These are phyloP conservation scores for Prunella fulvescens DNA, from an alignment of 2,113 vertebrate genomes.

Conservation along the genomic window DNA sequence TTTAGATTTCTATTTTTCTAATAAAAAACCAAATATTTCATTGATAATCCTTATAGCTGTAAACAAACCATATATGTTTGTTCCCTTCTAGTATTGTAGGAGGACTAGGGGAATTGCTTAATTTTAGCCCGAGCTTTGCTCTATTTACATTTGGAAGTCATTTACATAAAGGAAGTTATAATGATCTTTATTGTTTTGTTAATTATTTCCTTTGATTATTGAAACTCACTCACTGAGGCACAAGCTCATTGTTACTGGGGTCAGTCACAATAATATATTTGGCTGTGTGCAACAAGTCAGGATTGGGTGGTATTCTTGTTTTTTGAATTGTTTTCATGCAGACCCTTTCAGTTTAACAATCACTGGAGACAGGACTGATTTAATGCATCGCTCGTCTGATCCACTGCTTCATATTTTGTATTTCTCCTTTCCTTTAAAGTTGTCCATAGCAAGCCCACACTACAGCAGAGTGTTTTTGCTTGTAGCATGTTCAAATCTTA, in stretches of 20 bases:
- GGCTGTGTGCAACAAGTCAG: background rate
- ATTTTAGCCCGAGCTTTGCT: conserved; percentile 37
- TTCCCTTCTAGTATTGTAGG: background rate
- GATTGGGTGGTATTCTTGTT: background rate
- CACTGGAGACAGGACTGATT: background rate
- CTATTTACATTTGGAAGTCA: conserved; percentile 44
- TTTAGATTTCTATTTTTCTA: background rate
- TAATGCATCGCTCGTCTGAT: background rate
- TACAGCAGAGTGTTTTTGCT: background rate
- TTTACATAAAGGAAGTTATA: conserved; percentile 51
- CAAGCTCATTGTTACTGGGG: background rate
- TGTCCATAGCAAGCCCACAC: background rate
- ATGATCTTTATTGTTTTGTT: conserved; percentile 47
- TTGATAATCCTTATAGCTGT: background rate
- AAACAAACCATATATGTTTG: background rate
- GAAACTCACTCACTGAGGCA: conserved; percentile 31
- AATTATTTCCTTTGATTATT: conserved; percentile 57
- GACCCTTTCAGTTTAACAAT: background rate
- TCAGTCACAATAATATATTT: background rate
- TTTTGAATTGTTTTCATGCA: background rate
- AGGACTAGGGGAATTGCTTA: conserved; percentile 14
- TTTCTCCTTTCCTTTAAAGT: background rate
- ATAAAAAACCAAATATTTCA: background rate
- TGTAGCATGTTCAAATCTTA: background rate
- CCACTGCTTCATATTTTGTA: background rate